These are phyloP conservation scores for Galerucella nymphaeae DNA, from an alignment of 2,888 invertebrate species.

Conservation along the genomic window DNA sequence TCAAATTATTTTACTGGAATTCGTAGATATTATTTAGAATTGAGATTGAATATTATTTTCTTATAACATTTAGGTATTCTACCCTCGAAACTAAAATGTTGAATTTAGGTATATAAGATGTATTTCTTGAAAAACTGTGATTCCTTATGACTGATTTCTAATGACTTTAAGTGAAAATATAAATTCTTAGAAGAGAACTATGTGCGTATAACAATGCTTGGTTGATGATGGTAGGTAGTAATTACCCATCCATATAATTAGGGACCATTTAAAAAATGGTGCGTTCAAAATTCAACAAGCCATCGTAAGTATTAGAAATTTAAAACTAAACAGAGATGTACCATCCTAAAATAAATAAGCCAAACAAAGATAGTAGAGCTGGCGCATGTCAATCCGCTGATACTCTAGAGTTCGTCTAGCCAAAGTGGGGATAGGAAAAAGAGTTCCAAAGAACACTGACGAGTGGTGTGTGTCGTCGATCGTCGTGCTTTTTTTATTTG, in stretches of 20 bases:
- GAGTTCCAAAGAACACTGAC: constrained; percentile 22
- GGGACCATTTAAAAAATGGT: constrained; percentile 5
- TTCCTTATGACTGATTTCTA: no score
- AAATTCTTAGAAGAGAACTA: no score
- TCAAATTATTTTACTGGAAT: no score
- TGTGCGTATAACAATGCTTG: no score
- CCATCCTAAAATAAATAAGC: not conserved
- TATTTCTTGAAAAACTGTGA: no score
- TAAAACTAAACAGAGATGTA: constrained; percentile 15
- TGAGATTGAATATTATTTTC: no score
- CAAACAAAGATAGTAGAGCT: not conserved
- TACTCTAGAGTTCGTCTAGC: constrained; percentile 29
- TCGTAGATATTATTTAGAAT: no score
- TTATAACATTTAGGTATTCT: no score
- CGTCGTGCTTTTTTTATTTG: constrained; percentile 29
- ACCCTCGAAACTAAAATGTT: no score
- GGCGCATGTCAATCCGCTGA: constrained; percentile 21
- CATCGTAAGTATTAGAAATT: constrained; percentile 11
- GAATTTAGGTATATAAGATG: no score
- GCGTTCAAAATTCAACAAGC: constrained; percentile 13
- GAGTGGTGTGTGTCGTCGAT: constrained; percentile 15
- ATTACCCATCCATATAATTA: not conserved
- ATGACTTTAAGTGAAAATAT: no score
- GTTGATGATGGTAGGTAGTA: not conserved
- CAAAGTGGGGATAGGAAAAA: constrained; percentile 26